Base-by-base conservation (phyloP, 1,140 invertebrate genomes). In the Papilio aristodemus region DNA sequence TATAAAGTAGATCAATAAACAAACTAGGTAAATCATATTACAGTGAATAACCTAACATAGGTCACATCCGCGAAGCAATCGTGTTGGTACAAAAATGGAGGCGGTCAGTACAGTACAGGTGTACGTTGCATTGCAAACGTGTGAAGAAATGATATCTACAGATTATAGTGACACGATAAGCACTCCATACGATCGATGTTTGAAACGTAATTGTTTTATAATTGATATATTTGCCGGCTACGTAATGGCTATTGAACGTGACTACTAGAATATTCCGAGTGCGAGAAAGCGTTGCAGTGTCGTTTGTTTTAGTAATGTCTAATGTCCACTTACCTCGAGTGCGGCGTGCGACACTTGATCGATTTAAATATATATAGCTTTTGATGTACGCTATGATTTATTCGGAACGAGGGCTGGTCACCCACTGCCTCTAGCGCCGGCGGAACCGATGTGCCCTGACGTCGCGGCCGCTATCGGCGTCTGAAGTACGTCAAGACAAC, bases 401-500 rank as follows among this genome's bases (percentile, higher is more conserved):
- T 70, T 71, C 64, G 38, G 79, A 67, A 73, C 59, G 72, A 77
- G 78, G 76, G 75, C 78, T 79, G 80, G 22, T 46, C 63, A 66
- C 80, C 82, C 80, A 80, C 82, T 82, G 84, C 69, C 78, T 77
- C 77, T 76, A 79, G 77, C 78, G 87, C 86, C 81, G 83, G 84
- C 79, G 81, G 76, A 86, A 78, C 80, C 84, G 80, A 81, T 88
- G 75, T 90, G 86, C 82, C 82, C 82, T 84, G 79, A 86, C 79
- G 74, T 79, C 70, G 72, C 80, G 81, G 82, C 80, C 84, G 86
- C 83, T 85, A 83, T 85, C 79, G 85, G 83, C 81, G 71, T 80
- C 80, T 84, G 73, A 81, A 84, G 75, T 80, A 77, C 54, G 76
- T 70, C 60, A 77, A 85, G 86, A 85, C 71, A 58, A 22, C 5